Conservation (phyloP, 2,113 vertebrate genomes). For the Pampusana beccarii region DNA sequence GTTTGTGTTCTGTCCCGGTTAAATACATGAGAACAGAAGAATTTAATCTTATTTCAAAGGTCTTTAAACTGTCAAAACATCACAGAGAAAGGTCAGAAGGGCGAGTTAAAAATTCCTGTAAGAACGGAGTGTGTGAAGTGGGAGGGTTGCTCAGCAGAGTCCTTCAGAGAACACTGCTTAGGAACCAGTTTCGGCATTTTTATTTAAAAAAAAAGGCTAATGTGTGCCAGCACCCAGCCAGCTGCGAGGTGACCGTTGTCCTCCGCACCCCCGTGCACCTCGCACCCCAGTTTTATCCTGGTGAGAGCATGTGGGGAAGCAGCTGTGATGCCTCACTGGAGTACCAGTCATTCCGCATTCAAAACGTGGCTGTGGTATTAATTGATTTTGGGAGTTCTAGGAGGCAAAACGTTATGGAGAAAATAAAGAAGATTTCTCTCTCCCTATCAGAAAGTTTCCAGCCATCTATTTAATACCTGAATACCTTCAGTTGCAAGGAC, state of each 20-base stretch:
- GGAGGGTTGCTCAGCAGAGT: rapidly evolving
- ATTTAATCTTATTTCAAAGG: neutral
- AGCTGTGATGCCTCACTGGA: rapidly evolving
- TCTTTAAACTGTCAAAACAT: neutral
- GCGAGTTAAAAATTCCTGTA: neutral
- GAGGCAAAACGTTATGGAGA: neutral
- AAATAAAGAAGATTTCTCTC: neutral
- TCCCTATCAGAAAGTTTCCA: neutral
- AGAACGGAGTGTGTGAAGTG: rapidly evolving
- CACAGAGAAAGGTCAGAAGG: neutral
- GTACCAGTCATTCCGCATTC: rapidly evolving
- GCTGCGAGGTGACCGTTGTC: neutral
- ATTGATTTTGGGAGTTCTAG: neutral
- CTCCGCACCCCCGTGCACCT: rapidly evolving
- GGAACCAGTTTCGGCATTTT: neutral
- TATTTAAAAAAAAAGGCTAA: too few relatives aligned
- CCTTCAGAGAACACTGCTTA: neutral
- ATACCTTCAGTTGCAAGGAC: neutral
- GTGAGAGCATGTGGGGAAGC: neutral
- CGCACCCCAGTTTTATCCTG: rapidly evolving
- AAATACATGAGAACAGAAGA: neutral
- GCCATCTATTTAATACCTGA: neutral
- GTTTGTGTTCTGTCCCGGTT: neutral
- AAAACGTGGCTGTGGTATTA: rapidly evolving
- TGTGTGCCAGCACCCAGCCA: neutral